Conservation (phyloP, 2,888 invertebrate species). For the Lithophane semibrunnea region DNA sequence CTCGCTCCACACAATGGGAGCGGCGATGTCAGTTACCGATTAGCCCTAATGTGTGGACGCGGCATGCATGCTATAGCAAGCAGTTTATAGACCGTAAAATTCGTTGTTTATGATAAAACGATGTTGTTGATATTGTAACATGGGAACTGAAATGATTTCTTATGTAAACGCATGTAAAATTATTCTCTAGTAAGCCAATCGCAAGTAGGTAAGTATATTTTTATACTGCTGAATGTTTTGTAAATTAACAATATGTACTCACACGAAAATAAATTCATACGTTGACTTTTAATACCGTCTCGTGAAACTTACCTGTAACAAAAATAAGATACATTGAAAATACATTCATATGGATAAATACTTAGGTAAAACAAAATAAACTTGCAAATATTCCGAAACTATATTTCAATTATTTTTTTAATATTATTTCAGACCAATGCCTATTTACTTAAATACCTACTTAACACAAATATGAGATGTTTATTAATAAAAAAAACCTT, state of each 20-base stretch:
- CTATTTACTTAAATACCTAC: not conserved
- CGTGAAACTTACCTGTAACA: conserved; percentile 52
- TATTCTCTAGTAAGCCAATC: not conserved
- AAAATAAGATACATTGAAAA: conserved; percentile 21
- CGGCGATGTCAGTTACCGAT: conserved; percentile 64
- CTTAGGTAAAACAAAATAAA: not conserved
- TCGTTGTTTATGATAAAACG: conserved; percentile 57
- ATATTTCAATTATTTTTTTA: not conserved
- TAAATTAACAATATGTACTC: conserved; percentile 13
- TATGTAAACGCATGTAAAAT: conserved; percentile 6
- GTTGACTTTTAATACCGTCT: not conserved
- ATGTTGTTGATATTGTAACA: conserved; percentile 38
- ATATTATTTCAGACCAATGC: not conserved
- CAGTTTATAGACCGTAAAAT: conserved; percentile 69
- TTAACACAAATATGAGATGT: not conserved
- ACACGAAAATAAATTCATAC: not conserved
- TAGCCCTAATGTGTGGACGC: conserved; percentile 66
- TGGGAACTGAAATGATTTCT: conserved; percentile 36
- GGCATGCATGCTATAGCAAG: conserved; percentile 47
- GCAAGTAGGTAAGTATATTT: not conserved
- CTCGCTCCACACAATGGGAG: conserved; percentile 63
- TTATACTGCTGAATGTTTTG: not conserved
- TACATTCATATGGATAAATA: not conserved
- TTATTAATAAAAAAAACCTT: too few species aligned
- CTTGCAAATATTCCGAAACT: not conserved